Evolutionary conservation across 37 sponge, comb jelly and placozoan species (phyloP).

Genomic region (Petrosia ficiformis): DNA sequence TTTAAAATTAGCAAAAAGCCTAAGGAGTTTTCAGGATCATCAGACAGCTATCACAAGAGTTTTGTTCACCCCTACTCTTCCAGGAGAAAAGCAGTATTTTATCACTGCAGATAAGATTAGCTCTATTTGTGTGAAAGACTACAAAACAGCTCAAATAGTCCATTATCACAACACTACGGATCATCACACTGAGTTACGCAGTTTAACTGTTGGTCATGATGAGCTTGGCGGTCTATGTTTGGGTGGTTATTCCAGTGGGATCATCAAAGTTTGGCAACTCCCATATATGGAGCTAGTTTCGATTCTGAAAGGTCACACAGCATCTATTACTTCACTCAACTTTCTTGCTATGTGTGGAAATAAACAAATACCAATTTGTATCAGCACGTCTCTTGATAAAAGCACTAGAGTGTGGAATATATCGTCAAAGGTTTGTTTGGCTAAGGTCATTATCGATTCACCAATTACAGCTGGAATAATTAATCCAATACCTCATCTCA

Average conservation of each 20-base stretch:
- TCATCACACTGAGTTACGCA: background rate
- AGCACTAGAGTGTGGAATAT: slow-evolving; percentile 25
- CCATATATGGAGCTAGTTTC: slow-evolving; percentile 13
- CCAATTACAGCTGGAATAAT: slow-evolving; percentile 6
- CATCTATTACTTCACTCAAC: slow-evolving; percentile 18
- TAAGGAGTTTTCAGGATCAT: slow-evolving; percentile 51
- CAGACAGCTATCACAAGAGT: slow-evolving; percentile 35
- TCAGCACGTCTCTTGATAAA: slow-evolving; percentile 26
- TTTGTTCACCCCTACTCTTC: slow-evolving; percentile 21
- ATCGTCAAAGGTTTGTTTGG: slow-evolving; percentile 4
- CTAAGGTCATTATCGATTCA: slow-evolving; percentile 25
- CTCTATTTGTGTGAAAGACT: slow-evolving; percentile 30
- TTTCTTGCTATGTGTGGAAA: too few species aligned
- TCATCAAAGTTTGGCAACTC: background rate
- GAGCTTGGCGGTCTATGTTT: background rate
- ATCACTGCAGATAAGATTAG: slow-evolving; percentile 42
- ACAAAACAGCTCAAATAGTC: slow-evolving; percentile 30
- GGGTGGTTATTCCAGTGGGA: slow-evolving; percentile 10
- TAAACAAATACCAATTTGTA: slow-evolving; percentile 6
- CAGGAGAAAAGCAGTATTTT: slow-evolving; percentile 27
- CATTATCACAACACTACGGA: background rate
- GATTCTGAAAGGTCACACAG: slow-evolving; percentile 50
- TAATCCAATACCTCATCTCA: background rate
- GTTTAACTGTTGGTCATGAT: background rate
- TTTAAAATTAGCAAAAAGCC: slow-evolving; percentile 24